Conservation (phyloP, 2,113 vertebrate species). For the Corythornis cristatus region DNA sequence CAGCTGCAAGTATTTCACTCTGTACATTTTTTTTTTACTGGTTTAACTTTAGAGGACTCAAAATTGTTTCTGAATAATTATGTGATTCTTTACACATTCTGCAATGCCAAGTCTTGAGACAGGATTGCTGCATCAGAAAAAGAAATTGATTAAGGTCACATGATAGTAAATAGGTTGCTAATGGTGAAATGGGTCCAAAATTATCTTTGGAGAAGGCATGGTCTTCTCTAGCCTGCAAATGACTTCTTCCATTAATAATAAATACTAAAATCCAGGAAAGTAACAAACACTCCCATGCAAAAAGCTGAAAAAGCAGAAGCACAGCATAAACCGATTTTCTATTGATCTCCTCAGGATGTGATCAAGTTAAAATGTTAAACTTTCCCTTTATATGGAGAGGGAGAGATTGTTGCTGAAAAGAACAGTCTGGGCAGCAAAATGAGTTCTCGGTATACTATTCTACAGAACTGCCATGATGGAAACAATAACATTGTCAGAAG, state of each 20-base stretch:
- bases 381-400: slow-evolving; percentile 65
- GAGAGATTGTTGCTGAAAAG: slow-evolving; percentile 61
- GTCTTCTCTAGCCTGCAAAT: slow-evolving; percentile 65
- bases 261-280: slow-evolving; percentile 56
- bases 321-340: slow-evolving; percentile 37
- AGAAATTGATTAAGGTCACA: slow-evolving; percentile 46
- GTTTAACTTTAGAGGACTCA: slow-evolving; percentile 32
- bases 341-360: slow-evolving; percentile 2
- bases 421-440: slow-evolving; percentile 31
- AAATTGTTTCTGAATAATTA: slow-evolving; percentile 19
- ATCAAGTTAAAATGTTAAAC: slow-evolving; percentile 19
- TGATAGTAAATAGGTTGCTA: slow-evolving; percentile 27
- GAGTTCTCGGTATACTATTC: slow-evolving; percentile 35
- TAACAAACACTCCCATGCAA: slow-evolving; percentile 62
- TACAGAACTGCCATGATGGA: slow-evolving; percentile 66
- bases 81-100: slow-evolving; percentile 21
- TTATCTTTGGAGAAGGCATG: slow-evolving; percentile 55
- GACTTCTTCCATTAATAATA: slow-evolving; percentile 53
- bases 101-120: slow-evolving; percentile 64
- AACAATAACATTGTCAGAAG: slow-evolving; percentile 66
- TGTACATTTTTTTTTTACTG: not conserved
- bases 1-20: slow-evolving; percentile 16
- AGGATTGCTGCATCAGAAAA: slow-evolving; percentile 68
- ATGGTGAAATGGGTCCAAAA: slow-evolving; percentile 49
- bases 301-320: slow-evolving; percentile 70